Percentiles rank a stretch among this genome's conserved stretches.
Evolutionary conservation across 37 sponge, comb jelly and placozoan species (phyloP).

Genomic region (Tethya wilhelma): DNA sequence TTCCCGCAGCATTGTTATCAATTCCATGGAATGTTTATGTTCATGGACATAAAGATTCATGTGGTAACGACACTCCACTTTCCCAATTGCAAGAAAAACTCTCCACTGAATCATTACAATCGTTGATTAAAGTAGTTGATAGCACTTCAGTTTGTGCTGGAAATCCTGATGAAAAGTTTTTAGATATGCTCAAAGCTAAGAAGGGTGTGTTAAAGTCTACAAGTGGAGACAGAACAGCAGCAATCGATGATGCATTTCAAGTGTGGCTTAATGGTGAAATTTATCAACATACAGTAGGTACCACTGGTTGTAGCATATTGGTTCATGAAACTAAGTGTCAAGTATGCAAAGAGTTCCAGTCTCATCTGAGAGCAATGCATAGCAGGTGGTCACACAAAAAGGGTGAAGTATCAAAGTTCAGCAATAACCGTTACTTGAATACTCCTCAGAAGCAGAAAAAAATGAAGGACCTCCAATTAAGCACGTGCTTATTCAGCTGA

Average conservation of each 20-base stretch:
- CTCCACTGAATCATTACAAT: background rate
- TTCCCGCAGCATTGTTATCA: background rate
- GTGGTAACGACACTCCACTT: background rate
- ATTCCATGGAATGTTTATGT: conserved; percentile 30
- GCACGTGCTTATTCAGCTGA: background rate
- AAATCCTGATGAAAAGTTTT: background rate
- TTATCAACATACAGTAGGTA: background rate
- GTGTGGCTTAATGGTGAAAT: background rate
- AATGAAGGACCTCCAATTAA: background rate
- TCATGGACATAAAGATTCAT: conserved; percentile 9
- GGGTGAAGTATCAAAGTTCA: background rate
- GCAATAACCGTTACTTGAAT: background rate
- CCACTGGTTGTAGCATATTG: background rate
- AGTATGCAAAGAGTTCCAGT: background rate
- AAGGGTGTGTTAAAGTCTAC: background rate
- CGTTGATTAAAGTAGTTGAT: background rate
- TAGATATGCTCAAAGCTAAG: background rate
- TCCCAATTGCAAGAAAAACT: background rate
- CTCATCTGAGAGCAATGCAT: background rate
- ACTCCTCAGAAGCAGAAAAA: background rate
- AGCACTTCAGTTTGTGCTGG: background rate
- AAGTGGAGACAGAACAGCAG: background rate
- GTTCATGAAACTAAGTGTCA: conserved; percentile 9
- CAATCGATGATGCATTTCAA: background rate
- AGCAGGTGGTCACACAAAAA: background rate